Base-by-base conservation (phyloP, 2,888 invertebrate species). In the Tenodera sinensis region DNA sequence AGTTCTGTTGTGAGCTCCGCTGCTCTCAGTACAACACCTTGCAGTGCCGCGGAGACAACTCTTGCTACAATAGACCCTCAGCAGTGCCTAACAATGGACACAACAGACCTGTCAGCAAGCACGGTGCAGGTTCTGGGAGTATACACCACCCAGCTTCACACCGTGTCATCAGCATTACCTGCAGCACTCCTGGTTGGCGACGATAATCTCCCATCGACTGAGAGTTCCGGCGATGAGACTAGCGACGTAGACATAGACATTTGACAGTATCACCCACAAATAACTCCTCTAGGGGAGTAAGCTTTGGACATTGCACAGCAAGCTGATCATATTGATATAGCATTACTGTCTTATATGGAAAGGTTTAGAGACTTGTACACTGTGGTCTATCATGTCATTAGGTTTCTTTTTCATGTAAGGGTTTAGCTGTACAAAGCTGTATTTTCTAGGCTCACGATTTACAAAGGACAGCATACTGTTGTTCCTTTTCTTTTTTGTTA, bases 201-300 rank as follows among this genome's bases (percentile, higher is more conserved):
- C 89, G 93, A 93, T 90, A 93, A 93, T 87, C 93, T 93, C 89
- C 92, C 92, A 54, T 93, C 93, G 91, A 93, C 93, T 25, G 93
- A 93, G 90, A 93, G 93, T 91, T 93, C 93, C 90, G 93, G 93
- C 28, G 93, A 93, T 84, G 93, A 93, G 3, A 91, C 88, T 85
- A 93, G 93, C 91, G 93, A 93, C 91, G 92, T 93, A 91, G 93
- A 93, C 91, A 93, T 93, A 88, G 93, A 93, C 90, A 93, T 93
- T 91, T 87, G 87, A 87, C 87, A 82, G 34, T 87, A 87, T 14
- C 83, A 87, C 25, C 83, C 81, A 8, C 71, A 87, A 42, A 87
- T 87, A 12, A 30, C 87, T 27, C 34, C 87, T 34, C 30, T 28
- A 14, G 87, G 81, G 6, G 87, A 87, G 12, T 87, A 34, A 87